A percentile compares a stretch with the other conserved stretches of the same genome.
These are phyloP conservation scores for Parnassius smintheus DNA, from an alignment of 2,888 invertebrate species.

Conservation along the genomic window DNA sequence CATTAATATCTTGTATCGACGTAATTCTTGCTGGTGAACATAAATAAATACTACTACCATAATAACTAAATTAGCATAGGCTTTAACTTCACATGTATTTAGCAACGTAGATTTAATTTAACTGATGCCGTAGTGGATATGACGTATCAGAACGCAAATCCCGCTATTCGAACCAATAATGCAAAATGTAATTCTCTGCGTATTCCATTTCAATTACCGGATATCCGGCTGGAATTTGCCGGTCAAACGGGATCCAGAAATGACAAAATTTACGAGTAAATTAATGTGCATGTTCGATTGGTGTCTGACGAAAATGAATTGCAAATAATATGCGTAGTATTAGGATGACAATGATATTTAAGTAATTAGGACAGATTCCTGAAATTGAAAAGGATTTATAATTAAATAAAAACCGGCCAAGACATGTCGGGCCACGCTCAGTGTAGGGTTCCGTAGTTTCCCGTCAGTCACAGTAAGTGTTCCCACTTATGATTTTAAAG, in stretches of 20 bases:
- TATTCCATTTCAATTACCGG: conserved; percentile 16
- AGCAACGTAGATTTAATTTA: no score
- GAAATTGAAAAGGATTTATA: not conserved
- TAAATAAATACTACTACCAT: no score
- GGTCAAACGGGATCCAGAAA: not conserved
- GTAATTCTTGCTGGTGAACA: no score
- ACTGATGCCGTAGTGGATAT: not conserved
- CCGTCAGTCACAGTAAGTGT: no score
- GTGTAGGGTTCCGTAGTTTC: no score
- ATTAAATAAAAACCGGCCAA: no score
- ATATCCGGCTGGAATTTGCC: conserved; percentile 5
- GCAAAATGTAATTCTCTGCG: conserved; percentile 2
- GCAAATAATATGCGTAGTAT: not conserved
- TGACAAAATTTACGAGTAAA: conserved; percentile 17
- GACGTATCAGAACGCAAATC: not conserved
- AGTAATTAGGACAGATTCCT: not conserved
- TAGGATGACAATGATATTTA: conserved; percentile 10
- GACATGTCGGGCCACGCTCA: no score
- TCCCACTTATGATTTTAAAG: no score
- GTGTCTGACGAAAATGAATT: conserved; percentile 6
- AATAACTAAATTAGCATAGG: no score
- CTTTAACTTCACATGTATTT: no score
- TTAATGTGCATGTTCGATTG: conserved; percentile 20
- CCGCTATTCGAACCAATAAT: conserved; percentile 2
- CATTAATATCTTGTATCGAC: no score